These are phyloP conservation scores for Chelon auratus DNA, from an alignment of 2,797 vertebrate species.

Conservation along the genomic window DNA sequence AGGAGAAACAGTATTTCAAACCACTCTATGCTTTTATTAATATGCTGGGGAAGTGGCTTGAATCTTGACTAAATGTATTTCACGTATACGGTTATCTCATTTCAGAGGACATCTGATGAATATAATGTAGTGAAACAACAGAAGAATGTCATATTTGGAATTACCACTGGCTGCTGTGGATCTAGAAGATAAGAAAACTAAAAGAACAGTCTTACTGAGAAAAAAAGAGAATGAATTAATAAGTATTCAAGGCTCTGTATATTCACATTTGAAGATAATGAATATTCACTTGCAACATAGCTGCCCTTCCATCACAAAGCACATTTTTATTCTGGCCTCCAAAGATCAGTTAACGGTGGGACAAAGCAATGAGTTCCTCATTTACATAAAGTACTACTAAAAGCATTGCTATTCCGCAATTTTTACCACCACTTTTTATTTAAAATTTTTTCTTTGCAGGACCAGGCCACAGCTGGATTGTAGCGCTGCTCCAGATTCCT, in stretches of 20 bases:
- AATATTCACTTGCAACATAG: background rate
- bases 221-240: too few relatives aligned
- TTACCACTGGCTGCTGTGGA: background rate
- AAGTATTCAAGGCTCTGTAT: too few relatives aligned
- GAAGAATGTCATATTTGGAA: background rate
- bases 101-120: background rate
- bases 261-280: background rate
- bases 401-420: background rate
- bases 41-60: too few relatives aligned
- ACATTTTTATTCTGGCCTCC: background rate
- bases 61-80: slow-evolving; percentile 1
- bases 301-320: background rate
- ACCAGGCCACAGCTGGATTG: slow-evolving; percentile 52
- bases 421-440: background rate
- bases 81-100: background rate
- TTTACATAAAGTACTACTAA: background rate
- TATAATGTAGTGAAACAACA: background rate
- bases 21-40: too few relatives aligned
- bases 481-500: slow-evolving; percentile 34
- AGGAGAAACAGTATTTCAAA: too few relatives aligned
- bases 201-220: too few relatives aligned
- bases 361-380: background rate
- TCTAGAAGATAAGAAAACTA: too few relatives aligned
- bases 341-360: background rate
- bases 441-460: background rate